These are phyloP conservation scores for Dendronephthya gigantea DNA, from an alignment of 64 coral and sea anemone genomes.

Conservation along the genomic window DNA sequence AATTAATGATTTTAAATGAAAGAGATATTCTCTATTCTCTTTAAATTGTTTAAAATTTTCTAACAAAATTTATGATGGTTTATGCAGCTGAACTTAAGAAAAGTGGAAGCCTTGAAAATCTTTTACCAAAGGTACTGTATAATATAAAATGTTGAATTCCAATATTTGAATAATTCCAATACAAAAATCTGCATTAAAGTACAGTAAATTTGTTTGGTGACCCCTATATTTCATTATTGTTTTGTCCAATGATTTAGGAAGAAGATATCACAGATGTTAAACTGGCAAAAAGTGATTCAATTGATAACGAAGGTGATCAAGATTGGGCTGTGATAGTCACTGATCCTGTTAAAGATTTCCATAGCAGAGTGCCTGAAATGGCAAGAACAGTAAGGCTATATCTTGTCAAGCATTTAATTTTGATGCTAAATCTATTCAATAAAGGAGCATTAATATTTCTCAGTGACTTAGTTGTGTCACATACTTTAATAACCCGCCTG, in stretches of 20 bases:
- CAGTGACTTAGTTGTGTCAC: too few species aligned
- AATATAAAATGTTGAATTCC: neutral
- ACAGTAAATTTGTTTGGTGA: too few species aligned
- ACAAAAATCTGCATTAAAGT: too few species aligned
- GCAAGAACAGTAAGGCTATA: neutral
- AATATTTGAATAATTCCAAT: neutral
- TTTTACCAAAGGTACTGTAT: conserved; percentile 39
- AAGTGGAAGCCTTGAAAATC: conserved; percentile 52
- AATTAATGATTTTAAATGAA: too few species aligned
- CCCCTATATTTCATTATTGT: too few species aligned
- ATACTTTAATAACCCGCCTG: too few species aligned
- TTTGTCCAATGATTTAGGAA: neutral
- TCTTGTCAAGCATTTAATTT: too few species aligned
- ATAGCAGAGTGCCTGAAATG: neutral
- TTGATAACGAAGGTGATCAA: neutral
- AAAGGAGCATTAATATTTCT: too few species aligned
- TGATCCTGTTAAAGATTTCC: neutral
- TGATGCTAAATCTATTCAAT: too few species aligned
- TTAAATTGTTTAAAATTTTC: too few species aligned
- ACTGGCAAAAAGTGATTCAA: neutral
- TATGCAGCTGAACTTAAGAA: conserved; percentile 20
- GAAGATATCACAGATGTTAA: neutral
- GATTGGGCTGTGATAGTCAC: neutral
- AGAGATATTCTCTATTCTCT: too few species aligned
- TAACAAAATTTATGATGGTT: neutral